Evolutionary conservation across 1,140 invertebrate species (phyloP).

Genomic region (Zaprionus davidi): DNA sequence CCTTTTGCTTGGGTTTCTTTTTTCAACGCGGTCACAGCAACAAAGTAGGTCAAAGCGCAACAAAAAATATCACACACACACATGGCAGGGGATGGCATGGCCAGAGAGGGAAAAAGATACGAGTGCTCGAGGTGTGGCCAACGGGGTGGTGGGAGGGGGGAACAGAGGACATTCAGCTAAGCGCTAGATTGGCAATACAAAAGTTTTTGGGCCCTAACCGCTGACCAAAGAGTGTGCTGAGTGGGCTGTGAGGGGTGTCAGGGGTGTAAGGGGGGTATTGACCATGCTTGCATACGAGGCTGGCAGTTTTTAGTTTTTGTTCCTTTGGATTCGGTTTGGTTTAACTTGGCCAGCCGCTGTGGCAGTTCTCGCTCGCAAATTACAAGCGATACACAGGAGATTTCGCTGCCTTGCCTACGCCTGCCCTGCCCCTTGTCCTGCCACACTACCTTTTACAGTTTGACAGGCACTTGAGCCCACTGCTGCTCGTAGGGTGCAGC

Average conservation of each 20-base stretch:
- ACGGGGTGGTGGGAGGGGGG: neutral
- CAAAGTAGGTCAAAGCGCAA: slow-evolving; percentile 73
- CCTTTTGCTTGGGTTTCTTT: slow-evolving; percentile 58
- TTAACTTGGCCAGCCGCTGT: slow-evolving; percentile 33
- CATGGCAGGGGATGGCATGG: slow-evolving; percentile 16
- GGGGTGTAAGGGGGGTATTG: slow-evolving; percentile 3
- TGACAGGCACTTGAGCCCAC: slow-evolving; percentile 33
- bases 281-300: slow-evolving; percentile 23
- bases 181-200: slow-evolving; percentile 74
- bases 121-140: neutral
- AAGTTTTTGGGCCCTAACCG: slow-evolving; percentile 48
- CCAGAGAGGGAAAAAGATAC: slow-evolving; percentile 4
- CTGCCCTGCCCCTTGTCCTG: slow-evolving; percentile 16
- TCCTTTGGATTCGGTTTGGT: slow-evolving; percentile 1
- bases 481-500: neutral
- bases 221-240: slow-evolving; percentile 2
- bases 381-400: slow-evolving; percentile 72
- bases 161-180: slow-evolving; percentile 48
- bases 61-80: slow-evolving; percentile 39
- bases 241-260: neutral
- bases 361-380: slow-evolving; percentile 64
- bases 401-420: slow-evolving; percentile 17
- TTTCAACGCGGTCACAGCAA: slow-evolving; percentile 55
- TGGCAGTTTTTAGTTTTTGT: neutral
- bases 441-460: slow-evolving; percentile 23